Percentiles rank a stretch among this genome's conserved stretches.
Conservation (phyloP, 2,797 vertebrate genomes). For the Trachurus trachurus region DNA sequence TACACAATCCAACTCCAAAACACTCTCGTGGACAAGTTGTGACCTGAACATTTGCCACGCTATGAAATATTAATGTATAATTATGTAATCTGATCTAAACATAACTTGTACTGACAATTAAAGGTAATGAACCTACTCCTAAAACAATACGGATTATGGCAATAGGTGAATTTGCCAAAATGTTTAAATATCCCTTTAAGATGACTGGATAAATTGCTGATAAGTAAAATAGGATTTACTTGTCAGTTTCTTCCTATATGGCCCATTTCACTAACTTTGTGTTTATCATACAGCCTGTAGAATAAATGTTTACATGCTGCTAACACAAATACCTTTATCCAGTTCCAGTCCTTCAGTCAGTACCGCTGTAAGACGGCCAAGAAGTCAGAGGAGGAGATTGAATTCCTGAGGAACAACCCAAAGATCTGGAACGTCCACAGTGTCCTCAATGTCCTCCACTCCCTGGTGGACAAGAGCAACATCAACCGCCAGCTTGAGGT, state of each 20-base stretch:
- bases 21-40: too few species aligned
- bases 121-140: too few species aligned
- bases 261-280: neutral
- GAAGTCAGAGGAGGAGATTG: constrained; percentile 97
- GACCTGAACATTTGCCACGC: too few species aligned
- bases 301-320: neutral
- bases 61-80: too few species aligned
- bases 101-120: too few species aligned
- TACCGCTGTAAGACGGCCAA: constrained; percentile 99
- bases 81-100: too few species aligned
- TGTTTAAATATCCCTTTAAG: too few species aligned
- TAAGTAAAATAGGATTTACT: too few species aligned
- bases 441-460: constrained; percentile 97
- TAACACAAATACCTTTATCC: neutral
- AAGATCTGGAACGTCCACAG: constrained; percentile 99
- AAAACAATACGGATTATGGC: too few species aligned
- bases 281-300: neutral
- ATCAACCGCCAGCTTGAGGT: constrained; percentile 99
- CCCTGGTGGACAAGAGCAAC: constrained; percentile 98
- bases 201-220: neutral
- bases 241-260: neutral
- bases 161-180: too few species aligned
- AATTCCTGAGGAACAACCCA: constrained; percentile 97
- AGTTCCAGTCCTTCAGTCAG: constrained; percentile 99
- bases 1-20: too few species aligned